Conservation (phyloP, 2,113 vertebrate genomes). For the Dromiciops gliroides region DNA sequence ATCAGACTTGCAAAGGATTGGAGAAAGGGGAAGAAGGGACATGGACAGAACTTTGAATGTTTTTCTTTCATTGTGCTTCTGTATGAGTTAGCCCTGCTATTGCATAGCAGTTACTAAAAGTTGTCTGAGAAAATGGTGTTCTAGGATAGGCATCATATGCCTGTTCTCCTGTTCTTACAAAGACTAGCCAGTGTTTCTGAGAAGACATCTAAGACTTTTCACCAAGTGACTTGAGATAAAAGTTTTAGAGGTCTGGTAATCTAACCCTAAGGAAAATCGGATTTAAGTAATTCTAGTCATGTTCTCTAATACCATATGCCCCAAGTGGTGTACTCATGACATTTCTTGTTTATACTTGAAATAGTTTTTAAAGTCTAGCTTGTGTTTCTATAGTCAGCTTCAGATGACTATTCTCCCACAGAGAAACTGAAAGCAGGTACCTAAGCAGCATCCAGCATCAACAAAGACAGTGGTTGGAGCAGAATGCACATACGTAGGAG, state of each 20-base stretch:
- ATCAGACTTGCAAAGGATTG: background rate
- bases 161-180: background rate
- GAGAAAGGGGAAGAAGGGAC: background rate
- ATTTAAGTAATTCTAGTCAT: background rate
- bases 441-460: no score
- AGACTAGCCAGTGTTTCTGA: background rate
- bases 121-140: background rate
- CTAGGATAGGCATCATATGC: background rate
- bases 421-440: no score
- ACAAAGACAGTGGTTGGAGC: background rate
- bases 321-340: background rate
- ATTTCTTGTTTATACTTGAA: background rate
- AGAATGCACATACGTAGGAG: background rate
- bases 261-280: background rate
- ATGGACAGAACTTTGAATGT: background rate
- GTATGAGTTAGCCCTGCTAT: background rate
- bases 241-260: background rate
- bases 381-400: no score
- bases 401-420: no score
- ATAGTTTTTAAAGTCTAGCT: background rate
- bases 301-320: background rate
- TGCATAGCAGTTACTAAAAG: background rate
- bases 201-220: background rate
- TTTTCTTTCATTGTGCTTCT: background rate
- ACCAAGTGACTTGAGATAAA: background rate